These are phyloP conservation scores for Pygoscelis antarcticus DNA, from an alignment of 2,113 vertebrate species.

Conservation along the genomic window DNA sequence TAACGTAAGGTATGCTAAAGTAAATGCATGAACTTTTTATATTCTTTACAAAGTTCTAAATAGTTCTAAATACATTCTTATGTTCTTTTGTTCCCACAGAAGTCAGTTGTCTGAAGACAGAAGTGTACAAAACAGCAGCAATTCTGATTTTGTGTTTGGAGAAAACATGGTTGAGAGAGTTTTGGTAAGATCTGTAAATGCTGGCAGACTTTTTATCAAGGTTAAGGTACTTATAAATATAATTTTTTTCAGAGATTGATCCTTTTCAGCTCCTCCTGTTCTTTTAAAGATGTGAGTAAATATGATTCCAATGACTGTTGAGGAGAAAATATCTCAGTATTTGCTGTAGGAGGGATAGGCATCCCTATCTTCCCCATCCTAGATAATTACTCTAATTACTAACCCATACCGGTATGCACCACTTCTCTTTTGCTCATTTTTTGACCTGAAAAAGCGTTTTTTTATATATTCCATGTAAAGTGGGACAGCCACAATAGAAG, in stretches of 20 bases:
- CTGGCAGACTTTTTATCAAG: neutral
- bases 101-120: slow-evolving; percentile 47
- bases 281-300: neutral
- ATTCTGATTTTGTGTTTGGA: slow-evolving; percentile 81
- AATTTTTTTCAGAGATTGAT: neutral
- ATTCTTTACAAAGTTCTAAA: neutral
- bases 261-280: neutral
- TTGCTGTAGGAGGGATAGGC: neutral
- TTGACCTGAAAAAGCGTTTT: neutral
- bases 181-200: slow-evolving; percentile 72
- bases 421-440: neutral
- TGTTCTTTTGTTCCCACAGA: slow-evolving; percentile 53
- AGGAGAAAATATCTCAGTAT: neutral
- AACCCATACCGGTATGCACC: accelerated
- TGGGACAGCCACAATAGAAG: neutral
- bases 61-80: neutral
- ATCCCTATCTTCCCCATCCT: neutral
- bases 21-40: neutral
- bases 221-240: neutral
- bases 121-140: slow-evolving; percentile 16
- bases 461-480: neutral
- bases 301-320: neutral
- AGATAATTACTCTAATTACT: neutral
- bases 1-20: neutral
- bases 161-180: slow-evolving; percentile 87